A percentile compares a stretch with the other conserved stretches of the same genome.
Evolutionary conservation across 2,888 invertebrate species (phyloP).

Genomic region (Hybos culiciformis): DNA sequence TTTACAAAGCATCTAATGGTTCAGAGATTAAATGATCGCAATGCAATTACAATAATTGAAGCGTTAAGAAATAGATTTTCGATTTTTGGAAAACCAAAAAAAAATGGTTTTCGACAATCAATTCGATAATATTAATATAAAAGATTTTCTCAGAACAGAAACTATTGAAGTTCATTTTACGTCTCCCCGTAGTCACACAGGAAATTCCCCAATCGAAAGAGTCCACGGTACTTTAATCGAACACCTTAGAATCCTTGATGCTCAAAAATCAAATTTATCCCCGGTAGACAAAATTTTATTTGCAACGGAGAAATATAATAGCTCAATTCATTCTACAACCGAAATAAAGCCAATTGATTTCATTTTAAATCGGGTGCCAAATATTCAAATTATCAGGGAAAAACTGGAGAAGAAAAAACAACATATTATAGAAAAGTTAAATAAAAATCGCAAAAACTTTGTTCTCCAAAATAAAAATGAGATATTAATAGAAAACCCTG

Average conservation of each 20-base stretch:
- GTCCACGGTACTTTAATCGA: constrained; percentile 8
- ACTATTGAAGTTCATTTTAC: constrained; percentile 4
- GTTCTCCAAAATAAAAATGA: not conserved
- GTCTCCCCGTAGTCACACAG: not conserved
- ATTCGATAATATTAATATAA: constrained; percentile 2
- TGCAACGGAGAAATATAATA: not conserved
- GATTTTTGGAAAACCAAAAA: constrained; percentile 8
- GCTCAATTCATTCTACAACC: not conserved
- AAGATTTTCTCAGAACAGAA: constrained; percentile 7
- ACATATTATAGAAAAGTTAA: not conserved
- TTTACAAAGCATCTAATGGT: not conserved
- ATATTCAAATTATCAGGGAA: not conserved
- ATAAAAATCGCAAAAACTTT: not conserved
- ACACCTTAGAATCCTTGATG: constrained; percentile 7
- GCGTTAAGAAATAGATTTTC: not conserved
- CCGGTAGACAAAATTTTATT: not conserved
- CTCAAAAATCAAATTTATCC: not conserved
- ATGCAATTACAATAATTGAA: not conserved
- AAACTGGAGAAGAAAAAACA: not conserved
- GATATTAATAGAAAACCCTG: not conserved
- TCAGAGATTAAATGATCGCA: not conserved
- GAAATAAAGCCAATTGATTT: not conserved
- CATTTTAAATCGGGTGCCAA: not conserved
- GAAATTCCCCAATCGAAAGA: constrained; percentile 7
- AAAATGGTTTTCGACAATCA: constrained; percentile 7